Evolutionary conservation across 2,888 invertebrate genomes (phyloP), one percentile per base, ranked within the genome.

Genomic region (Augochlorella aurata): DNA sequence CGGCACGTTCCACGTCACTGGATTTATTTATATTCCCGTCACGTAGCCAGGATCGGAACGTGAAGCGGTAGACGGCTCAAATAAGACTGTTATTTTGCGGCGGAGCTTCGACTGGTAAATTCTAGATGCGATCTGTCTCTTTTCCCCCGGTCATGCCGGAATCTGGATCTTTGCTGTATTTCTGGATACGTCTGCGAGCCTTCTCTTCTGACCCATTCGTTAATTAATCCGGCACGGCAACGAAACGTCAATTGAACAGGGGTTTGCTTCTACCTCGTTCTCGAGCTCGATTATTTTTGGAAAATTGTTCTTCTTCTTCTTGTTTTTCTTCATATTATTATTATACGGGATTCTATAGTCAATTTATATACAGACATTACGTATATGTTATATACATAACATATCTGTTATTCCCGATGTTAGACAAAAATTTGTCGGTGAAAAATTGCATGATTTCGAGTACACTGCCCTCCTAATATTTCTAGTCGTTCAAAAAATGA

Each of bases 1-100:
- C 67, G 44, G 21, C 70, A 77, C 83, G 83, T 82, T 71, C 50
- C 74, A 16, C 58, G 76, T 83, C 82, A 77, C 16, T 52, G 83
- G 76, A 77, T 77, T 77, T 83, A 79, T 54, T 83, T 83, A 79
- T 61, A 84, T 77, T 80, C 84, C 44, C 16, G 54, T n/a, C 83
- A 84, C 83, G 84, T 84, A 74, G 38, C 76, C 12, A 49, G 54
- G 67, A 71, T 69, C 49, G 78, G 78, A 63, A 79, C 71, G 80
- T 75, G 84, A 80, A 75, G 83, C 80, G 80, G 68, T 80, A 75
- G 80, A 75, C 68, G 74, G 71, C n/a, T 47, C 50, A 66, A 83
- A 80, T 80, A 69, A 73, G 58, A 47, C 74, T 52, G 45, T 65
- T 81, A 38, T 63, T 38, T 63, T 18, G 63, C 18, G 10, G 16